Conservation (phyloP, 2,888 invertebrate genomes). For the Blera fallax region DNA sequence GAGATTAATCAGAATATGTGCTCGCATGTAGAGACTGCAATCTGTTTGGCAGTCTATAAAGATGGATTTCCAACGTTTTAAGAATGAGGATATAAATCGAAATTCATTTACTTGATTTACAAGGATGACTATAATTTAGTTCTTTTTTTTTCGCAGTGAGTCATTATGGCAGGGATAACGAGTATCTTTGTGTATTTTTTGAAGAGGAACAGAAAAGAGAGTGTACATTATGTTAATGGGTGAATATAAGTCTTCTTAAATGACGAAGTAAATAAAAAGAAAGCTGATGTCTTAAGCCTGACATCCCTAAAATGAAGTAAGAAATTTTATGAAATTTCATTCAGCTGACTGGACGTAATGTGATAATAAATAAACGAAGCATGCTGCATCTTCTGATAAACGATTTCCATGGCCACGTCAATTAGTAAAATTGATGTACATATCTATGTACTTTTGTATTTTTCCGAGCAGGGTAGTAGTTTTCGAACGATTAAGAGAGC, state of each 20-base stretch:
- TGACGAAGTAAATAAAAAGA: not conserved
- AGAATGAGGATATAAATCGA: conserved; percentile 53
- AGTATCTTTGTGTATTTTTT: not conserved
- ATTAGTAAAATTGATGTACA: too few relatives aligned
- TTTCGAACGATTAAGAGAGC: too few relatives aligned
- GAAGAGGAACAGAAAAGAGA: not conserved
- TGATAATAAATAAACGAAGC: not conserved
- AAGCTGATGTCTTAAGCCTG: not conserved
- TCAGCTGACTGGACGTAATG: not conserved
- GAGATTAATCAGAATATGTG: conserved; percentile 54
- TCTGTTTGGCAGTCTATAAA: conserved; percentile 60
- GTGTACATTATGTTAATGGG: conserved; percentile 7
- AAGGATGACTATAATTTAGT: conserved; percentile 29
- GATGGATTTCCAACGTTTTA: conserved; percentile 44
- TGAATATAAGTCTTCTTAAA: not conserved
- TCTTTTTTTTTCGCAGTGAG: not conserved
- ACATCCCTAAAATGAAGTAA: not conserved
- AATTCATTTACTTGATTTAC: conserved; percentile 53
- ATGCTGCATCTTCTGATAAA: not conserved
- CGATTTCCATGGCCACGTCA: not conserved
- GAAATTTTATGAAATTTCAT: not conserved
- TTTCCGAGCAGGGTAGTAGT: too few relatives aligned
- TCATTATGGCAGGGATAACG: not conserved
- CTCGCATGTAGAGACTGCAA: conserved; percentile 37
- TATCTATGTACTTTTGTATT: too few relatives aligned